These are phyloP conservation scores for Sisor rabdophorus DNA, from an alignment of 2,113 vertebrate species.

Conservation along the genomic window DNA sequence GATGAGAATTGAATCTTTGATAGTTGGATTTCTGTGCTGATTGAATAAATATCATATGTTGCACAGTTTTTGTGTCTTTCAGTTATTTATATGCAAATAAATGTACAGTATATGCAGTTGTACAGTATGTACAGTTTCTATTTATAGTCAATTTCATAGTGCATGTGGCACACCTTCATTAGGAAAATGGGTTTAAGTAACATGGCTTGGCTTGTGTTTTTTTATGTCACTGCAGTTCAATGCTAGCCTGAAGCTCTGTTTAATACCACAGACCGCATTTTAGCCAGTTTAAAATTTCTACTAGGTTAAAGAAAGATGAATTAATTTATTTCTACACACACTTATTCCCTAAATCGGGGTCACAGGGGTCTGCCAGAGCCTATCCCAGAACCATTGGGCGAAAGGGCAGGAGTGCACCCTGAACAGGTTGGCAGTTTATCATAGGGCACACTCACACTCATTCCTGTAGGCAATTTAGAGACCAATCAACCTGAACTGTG, in stretches of 20 bases:
- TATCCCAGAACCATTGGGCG: too few relatives aligned
- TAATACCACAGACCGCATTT: background rate
- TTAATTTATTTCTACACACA: too few relatives aligned
- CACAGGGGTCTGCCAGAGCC: too few relatives aligned
- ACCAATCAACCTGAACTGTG: too few relatives aligned
- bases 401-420: too few relatives aligned
- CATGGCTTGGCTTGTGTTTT: background rate
- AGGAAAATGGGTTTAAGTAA: background rate
- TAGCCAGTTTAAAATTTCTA: background rate
- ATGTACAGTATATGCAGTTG: background rate
- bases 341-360: too few relatives aligned
- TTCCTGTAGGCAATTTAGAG: too few relatives aligned
- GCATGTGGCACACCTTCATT: background rate
- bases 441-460: too few relatives aligned
- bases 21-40: background rate
- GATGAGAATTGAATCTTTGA: background rate
- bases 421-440: too few relatives aligned
- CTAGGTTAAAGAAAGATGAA: background rate
- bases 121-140: background rate
- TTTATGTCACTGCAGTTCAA: background rate
- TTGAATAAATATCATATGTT: background rate
- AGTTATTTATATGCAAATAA: too few relatives aligned
- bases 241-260: background rate
- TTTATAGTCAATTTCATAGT: background rate
- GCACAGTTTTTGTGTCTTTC: background rate